These are phyloP conservation scores for chimpanzee (Pan troglodytes) DNA, from an alignment of 2,113 vertebrate species.

Conservation along the genomic window NHGRI_mPanTro3-v2.1_pri NC_072414.2:59393501-59394000, in stretches of 20 bases:
- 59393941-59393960: neutral
- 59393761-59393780: constrained; percentile 2
- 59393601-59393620: neutral
- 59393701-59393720: constrained; percentile 17
- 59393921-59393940: neutral
- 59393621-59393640: constrained; percentile 9
- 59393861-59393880: neutral
- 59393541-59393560: neutral
- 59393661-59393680: constrained; percentile 19
- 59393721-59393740: neutral
- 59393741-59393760: neutral
- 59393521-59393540: neutral
- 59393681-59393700: neutral
- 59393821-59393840: neutral
- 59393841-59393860: neutral
- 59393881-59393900: constrained; percentile 10
- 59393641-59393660: constrained; percentile 12
- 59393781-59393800: neutral
- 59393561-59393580: neutral
- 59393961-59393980: neutral
- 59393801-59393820: constrained; percentile 9
- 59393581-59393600: constrained; percentile 23
- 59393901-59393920: constrained; percentile 42
- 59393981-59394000: constrained; percentile 53
- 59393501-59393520: neutral